These are phyloP conservation scores for Cenopis cana DNA, from an alignment of 2,888 invertebrate genomes.

Conservation along the genomic window DNA sequence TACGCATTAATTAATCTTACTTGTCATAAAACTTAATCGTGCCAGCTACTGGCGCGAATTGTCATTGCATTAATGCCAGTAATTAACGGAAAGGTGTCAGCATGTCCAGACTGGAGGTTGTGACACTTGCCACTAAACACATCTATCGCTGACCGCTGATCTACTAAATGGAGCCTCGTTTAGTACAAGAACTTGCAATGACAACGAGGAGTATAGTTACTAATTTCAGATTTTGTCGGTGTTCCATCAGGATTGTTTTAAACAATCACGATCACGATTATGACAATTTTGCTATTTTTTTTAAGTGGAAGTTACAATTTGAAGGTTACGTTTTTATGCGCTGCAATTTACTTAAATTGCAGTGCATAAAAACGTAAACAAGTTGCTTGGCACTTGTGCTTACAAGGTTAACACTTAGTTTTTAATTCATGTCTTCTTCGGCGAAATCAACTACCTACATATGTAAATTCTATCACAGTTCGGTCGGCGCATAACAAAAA, in stretches of 20 bases:
- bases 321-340: too few species aligned
- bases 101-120: conserved; percentile 53
- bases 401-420: too few species aligned
- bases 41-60: conserved; percentile 1
- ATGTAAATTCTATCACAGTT: neutral
- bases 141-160: conserved; percentile 70
- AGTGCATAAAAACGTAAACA: too few species aligned
- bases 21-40: conserved; percentile 4
- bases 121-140: conserved; percentile 75
- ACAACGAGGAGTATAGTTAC: too few species aligned
- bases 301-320: too few species aligned
- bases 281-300: too few species aligned
- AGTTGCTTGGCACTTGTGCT: too few species aligned
- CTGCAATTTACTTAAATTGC: too few species aligned
- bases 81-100: conserved; percentile 42
- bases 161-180: conserved; percentile 57
- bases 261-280: too few species aligned
- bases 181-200: conserved; percentile 42
- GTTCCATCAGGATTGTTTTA: too few species aligned
- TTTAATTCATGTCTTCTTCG: neutral
- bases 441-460: neutral
- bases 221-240: too few species aligned
- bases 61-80: conserved; percentile 22
- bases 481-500: neutral
- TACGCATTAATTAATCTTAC: neutral